Conservation (phyloP, 2,888 invertebrate genomes). For the Autographa pulchrina region DNA sequence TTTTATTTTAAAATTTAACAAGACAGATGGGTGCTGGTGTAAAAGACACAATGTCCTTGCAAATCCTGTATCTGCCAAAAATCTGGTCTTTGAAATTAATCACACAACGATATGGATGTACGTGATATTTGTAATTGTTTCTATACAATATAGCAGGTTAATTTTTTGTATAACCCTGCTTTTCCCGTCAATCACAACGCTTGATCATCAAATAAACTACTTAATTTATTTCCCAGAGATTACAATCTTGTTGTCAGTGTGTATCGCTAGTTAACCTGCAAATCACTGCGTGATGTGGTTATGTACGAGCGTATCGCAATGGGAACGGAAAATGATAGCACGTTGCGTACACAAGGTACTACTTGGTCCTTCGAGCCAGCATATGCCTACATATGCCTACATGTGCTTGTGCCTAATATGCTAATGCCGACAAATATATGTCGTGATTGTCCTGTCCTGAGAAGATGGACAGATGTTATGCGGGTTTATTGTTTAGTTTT, state of each 20-base stretch:
- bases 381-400: not conserved
- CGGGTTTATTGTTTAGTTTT: not conserved
- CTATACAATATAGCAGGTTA: too few species aligned
- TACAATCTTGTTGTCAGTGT: conserved; percentile 57
- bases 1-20: too few species aligned
- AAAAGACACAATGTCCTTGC: too few species aligned
- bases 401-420: not conserved
- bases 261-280: conserved; percentile 69
- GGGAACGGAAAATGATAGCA: conserved; percentile 73
- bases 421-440: conserved; percentile 36
- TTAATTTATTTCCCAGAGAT: too few species aligned
- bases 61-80: too few species aligned
- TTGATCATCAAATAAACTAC: too few species aligned
- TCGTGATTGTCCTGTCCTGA: conserved; percentile 32
- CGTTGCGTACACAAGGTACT: conserved; percentile 25
- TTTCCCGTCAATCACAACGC: too few species aligned
- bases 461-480: conserved; percentile 46
- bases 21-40: too few species aligned
- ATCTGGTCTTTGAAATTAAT: too few species aligned
- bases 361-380: conserved; percentile 39
- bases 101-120: too few species aligned
- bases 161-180: too few species aligned
- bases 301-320: conserved; percentile 71
- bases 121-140: too few species aligned
- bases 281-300: conserved; percentile 80